Base-by-base conservation (phyloP, 2,113 vertebrate species). In the Synchiropus splendidus region DNA sequence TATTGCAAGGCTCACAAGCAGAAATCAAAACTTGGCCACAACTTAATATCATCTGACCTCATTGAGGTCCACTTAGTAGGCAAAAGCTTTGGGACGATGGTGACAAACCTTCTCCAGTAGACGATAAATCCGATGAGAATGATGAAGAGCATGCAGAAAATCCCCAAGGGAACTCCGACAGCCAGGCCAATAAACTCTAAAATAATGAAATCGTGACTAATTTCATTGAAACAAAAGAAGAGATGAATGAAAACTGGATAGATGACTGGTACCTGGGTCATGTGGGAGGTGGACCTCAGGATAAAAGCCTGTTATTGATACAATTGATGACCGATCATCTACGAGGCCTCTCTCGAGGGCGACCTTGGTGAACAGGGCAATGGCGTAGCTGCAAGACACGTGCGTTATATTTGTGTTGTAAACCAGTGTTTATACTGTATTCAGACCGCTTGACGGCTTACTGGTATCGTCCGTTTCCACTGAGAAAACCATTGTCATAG, bases 21-120 rank as follows among this genome's bases (percentile, higher is more conserved):
- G n/a, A n/a, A n/a, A n/a, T n/a, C n/a, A n/a, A n/a, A n/a, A n/a
- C n/a, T n/a, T n/a, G n/a, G n/a, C n/a, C n/a, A n/a, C n/a, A n/a
- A n/a, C n/a, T n/a, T n/a, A n/a, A n/a, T n/a, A n/a, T n/a, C n/a
- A n/a, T n/a, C n/a, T n/a, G n/a, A n/a, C n/a, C n/a, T n/a, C n/a
- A n/a, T n/a, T n/a, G n/a, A n/a, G n/a, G n/a, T n/a, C n/a, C n/a
- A n/a, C n/a, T n/a, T n/a, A n/a, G n/a, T n/a, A n/a, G n/a, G n/a
- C n/a, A n/a, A n/a, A n/a, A n/a, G n/a, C n/a, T n/a, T n/a, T n/a
- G n/a, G n/a, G n/a, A n/a, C 9, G 12, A 34, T 3, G 2, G 13
- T 18, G 9, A 44, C 42, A 32, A 27, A 88, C 84, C 85, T 91
- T 57, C 52, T 91, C 86, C 87, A 88, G 75, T 88, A 85, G 63